A percentile compares a stretch with the other conserved stretches of the same genome.
Evolutionary conservation across 2,888 invertebrate genomes (phyloP).

Genomic region (Coremacera marginata): DNA sequence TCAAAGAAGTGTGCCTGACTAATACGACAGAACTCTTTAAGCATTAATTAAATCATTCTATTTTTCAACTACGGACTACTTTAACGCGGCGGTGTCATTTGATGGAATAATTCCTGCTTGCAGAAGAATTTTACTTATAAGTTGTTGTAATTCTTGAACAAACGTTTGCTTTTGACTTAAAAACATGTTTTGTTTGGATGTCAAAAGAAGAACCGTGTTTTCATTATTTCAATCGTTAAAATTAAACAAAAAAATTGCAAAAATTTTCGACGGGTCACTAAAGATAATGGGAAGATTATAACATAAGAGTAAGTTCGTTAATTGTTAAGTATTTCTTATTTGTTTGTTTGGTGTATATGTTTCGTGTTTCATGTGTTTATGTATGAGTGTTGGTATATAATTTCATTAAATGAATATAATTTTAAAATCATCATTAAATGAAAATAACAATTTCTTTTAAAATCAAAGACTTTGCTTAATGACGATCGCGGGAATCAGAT

Average conservation of each 20-base stretch:
- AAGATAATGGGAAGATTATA: no score
- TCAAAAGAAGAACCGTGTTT: no score
- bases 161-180: conserved; percentile 11
- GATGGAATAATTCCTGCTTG: background rate
- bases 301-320: no score
- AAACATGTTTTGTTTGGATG: background rate
- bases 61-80: conserved; percentile 10
- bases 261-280: no score
- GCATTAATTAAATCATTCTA: conserved; percentile 6
- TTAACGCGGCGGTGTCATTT: background rate
- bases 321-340: background rate
- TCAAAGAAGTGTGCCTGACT: conserved; percentile 11
- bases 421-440: no score
- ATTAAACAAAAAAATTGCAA: no score
- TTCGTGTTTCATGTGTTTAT: background rate
- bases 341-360: background rate
- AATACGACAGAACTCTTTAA: background rate
- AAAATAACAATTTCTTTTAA: background rate
- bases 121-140: background rate
- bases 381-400: background rate
- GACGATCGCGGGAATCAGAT: conserved; percentile 73
- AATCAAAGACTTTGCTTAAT: conserved; percentile 60
- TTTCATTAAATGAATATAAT: conserved; percentile 18
- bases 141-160: background rate
- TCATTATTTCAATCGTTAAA: no score